These are phyloP conservation scores for Rambutsinella grinnellia DNA, from an alignment of 2,888 invertebrate species.

Conservation along the genomic window DNA sequence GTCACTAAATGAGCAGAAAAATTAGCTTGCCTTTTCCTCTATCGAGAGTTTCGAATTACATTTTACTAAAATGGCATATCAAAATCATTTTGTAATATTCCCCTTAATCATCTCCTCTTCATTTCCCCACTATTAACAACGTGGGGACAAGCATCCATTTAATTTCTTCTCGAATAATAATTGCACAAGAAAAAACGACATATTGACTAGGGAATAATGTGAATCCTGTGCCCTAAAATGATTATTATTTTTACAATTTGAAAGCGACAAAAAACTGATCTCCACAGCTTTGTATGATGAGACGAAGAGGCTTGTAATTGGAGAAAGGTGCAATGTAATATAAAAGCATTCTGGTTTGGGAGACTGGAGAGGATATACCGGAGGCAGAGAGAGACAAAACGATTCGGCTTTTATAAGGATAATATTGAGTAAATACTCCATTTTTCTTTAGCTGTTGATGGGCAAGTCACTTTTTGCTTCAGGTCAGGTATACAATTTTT, in stretches of 20 bases:
- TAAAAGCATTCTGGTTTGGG: slow-evolving; percentile 2
- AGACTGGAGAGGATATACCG: slow-evolving; percentile 3
- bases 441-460: slow-evolving; percentile 17
- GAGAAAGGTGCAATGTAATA: slow-evolving; percentile 44
- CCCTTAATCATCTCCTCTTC: background rate
- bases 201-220: slow-evolving; percentile 32
- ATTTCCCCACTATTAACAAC: background rate
- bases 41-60: background rate
- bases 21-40: background rate
- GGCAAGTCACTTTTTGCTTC: background rate
- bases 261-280: background rate
- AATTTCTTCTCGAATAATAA: background rate
- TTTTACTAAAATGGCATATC: background rate
- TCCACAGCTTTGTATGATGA: background rate
- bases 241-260: slow-evolving; percentile 4
- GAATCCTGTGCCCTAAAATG: background rate
- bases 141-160: background rate
- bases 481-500: background rate
- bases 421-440: slow-evolving; percentile 36
- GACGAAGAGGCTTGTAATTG: slow-evolving; percentile 50
- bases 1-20: background rate
- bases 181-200: slow-evolving; percentile 21
- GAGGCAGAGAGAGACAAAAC: slow-evolving; percentile 24
- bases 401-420: slow-evolving; percentile 26
- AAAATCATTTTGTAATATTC: background rate